Percentiles rank a stretch among this genome's conserved stretches.
These are phyloP conservation scores for Danio jaintianensis DNA, from an alignment of 2,797 vertebrate genomes.

Conservation along the genomic window DNA sequence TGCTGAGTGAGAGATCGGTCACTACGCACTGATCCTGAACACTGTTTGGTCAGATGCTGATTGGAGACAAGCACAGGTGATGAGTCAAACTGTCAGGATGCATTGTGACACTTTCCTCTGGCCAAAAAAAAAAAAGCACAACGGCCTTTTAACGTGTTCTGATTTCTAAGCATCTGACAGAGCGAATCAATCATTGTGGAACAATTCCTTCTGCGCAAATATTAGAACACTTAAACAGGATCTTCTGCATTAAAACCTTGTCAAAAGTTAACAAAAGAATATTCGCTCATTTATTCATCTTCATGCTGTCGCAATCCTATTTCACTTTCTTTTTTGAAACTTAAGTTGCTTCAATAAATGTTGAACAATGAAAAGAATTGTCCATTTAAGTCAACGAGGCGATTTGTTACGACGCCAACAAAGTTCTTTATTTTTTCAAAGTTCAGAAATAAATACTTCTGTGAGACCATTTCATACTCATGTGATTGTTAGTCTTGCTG, in stretches of 20 bases:
- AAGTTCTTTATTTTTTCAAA: too few species aligned
- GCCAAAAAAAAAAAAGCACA: constrained; percentile 32
- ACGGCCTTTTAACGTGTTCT: constrained; percentile 22
- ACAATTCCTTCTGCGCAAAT: neutral
- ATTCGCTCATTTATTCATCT: neutral
- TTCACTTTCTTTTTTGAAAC: neutral
- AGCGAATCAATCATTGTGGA: neutral
- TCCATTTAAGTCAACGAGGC: too few species aligned
- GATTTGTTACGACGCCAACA: too few species aligned
- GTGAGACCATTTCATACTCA: too few species aligned
- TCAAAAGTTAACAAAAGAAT: neutral
- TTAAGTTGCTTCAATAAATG: too few species aligned
- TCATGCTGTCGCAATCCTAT: neutral
- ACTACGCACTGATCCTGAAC: constrained; percentile 43
- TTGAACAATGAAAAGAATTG: neutral
- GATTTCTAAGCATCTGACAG: constrained; percentile 1
- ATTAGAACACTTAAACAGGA: neutral
- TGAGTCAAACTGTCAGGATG: constrained; percentile 51
- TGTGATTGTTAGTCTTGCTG: too few species aligned
- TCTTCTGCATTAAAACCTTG: neutral
- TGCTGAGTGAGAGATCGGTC: constrained; percentile 38
- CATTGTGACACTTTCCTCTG: constrained; percentile 52
- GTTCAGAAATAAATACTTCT: too few species aligned
- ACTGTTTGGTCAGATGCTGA: constrained; percentile 52
- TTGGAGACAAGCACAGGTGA: constrained; percentile 52